These are phyloP conservation scores for Diorhabda carinulata DNA, from an alignment of 1,140 invertebrate genomes.

Conservation along the genomic window DNA sequence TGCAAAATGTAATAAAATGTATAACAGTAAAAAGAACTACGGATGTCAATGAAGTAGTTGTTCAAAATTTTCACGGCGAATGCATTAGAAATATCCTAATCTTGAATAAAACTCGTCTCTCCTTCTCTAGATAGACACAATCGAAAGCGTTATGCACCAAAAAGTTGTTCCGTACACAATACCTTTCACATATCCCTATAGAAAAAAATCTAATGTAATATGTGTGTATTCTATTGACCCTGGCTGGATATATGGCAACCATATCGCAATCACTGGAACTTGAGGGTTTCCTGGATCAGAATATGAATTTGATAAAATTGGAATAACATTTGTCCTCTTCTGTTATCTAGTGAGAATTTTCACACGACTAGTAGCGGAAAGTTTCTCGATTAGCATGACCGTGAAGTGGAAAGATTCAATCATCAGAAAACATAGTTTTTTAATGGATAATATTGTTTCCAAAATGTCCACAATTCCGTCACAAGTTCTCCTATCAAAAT, in stretches of 20 bases:
- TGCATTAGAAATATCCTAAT: no score
- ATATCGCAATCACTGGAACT: background rate
- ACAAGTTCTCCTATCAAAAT: no score
- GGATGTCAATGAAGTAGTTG: no score
- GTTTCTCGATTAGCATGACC: background rate
- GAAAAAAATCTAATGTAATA: background rate
- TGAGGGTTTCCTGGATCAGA: no score
- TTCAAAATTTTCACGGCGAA: no score
- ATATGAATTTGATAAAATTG: no score
- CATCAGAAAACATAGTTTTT: no score
- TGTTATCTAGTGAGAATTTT: background rate
- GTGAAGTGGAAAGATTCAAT: background rate
- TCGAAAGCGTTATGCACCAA: background rate
- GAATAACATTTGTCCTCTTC: background rate
- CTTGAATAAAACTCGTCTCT: no score
- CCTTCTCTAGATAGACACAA: background rate
- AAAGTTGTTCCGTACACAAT: background rate
- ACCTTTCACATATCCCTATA: background rate
- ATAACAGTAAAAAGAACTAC: no score
- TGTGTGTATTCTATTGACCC: background rate
- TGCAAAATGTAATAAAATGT: no score
- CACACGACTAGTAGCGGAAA: background rate
- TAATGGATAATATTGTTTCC: no score
- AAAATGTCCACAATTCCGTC: no score
- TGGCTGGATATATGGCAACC: background rate